phyloP scores from a whole-genome alignment of 1,140 invertebrate species.

The Scaptomyza graminum region DNA sequence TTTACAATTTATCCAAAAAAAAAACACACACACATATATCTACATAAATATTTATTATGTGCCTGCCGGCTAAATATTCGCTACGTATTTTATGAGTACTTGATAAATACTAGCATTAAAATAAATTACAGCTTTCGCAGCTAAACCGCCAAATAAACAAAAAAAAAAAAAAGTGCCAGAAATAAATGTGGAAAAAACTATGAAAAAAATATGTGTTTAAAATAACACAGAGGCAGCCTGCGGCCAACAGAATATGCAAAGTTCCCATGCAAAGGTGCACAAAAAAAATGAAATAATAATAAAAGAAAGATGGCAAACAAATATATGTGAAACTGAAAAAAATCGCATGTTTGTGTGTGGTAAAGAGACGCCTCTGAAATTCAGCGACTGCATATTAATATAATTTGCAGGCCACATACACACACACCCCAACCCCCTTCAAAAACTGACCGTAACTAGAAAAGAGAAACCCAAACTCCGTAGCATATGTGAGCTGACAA shows the following conservation, averaged over 20 bases:
- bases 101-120: slow-evolving; percentile 83
- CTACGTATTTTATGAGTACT: slow-evolving; percentile 35
- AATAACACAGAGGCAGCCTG: slow-evolving; percentile 52
- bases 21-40: slow-evolving; percentile 28
- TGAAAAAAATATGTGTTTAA: slow-evolving; percentile 60
- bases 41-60: slow-evolving; percentile 23
- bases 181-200: slow-evolving; percentile 21
- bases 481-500: slow-evolving; percentile 21
- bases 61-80: slow-evolving; percentile 40
- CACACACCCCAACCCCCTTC: slow-evolving; percentile 17
- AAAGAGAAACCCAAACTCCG: slow-evolving; percentile 7
- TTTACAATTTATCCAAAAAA: slow-evolving; percentile 78
- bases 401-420: slow-evolving; percentile 68
- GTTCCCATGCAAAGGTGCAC: slow-evolving; percentile 53
- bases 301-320: slow-evolving; percentile 2
- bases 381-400: slow-evolving; percentile 76
- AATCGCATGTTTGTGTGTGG: slow-evolving; percentile 47
- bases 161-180: too few species aligned
- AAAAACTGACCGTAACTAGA: slow-evolving; percentile 35
- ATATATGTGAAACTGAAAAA: slow-evolving; percentile 42
- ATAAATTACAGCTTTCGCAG: slow-evolving; percentile 76
- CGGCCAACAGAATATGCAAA: slow-evolving; percentile 42
- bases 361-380: slow-evolving; percentile 38
- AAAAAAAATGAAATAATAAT: slow-evolving; percentile 36
- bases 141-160: slow-evolving; percentile 34